Evolutionary conservation across 2,113 vertebrate species (phyloP), one percentile per base, ranked within the genome.

Genomic region (Gasterosteus aculeatus): DNA sequence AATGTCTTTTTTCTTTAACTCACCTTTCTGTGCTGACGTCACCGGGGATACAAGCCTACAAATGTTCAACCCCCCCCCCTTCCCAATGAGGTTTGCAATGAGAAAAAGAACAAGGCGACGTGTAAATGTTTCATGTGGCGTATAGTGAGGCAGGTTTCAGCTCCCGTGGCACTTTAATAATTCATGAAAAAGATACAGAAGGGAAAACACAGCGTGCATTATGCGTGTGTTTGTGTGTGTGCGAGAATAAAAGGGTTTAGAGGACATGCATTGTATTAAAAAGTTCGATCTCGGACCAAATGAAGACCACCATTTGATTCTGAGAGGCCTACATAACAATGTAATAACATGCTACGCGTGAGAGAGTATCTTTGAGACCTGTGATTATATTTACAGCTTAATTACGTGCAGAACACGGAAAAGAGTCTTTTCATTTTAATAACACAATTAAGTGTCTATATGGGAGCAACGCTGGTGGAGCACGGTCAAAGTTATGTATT

Each of bases 121-220:
- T 75, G 67, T 93, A 53, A 85, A 92, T 90, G 31, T 88, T 93
- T 91, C 31, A 93, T 90, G 35, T 12, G 69, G 38, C 39, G 65
- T 19, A 64, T 56, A 75, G 58, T 47, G 76, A 83, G 80, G 63
- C 75, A 31, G 89, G 88, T 87, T 81, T 91, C 86, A 76, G 75
- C 39, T 91, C 74, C 86, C 12, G 69, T 61, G 3, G 46, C 38
- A 41, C 75, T 87, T 93, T 1, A 90, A 91, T 92, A 86, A 92
- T 49, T 83, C 35, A 93, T 88, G 61, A 57, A 7, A 15, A 38
- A 16, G 54, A 58, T n/a, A 35, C 12, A 58, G n/a, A 35, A 44
- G 58, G 22, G 70, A 71, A 51, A 64, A 26, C 8, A 51, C 19
- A 29, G 11, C 33, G 2, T 38, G 18, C 47, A 61, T 26, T 35